These are phyloP conservation scores for Dufourea novaeangliae DNA, from an alignment of 1,140 invertebrate species.

Conservation along the genomic window DNA sequence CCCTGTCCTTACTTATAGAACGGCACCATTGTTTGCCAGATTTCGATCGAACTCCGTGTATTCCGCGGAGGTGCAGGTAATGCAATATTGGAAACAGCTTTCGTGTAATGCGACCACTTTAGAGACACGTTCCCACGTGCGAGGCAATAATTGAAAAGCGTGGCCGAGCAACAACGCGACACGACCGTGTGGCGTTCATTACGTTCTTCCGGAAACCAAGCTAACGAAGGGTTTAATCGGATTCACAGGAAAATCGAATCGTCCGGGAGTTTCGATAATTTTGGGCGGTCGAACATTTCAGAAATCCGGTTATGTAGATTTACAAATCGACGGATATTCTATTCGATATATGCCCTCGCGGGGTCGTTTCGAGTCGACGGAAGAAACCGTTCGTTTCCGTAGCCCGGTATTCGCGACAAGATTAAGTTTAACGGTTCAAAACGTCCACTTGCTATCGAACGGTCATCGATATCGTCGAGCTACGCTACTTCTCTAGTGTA, in stretches of 20 bases:
- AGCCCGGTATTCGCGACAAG: too few species aligned
- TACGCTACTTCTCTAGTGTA: background rate
- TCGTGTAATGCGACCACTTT: slow-evolving; percentile 7
- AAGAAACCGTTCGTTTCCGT: too few species aligned
- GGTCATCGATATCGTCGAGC: background rate
- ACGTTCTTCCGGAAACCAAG: slow-evolving; percentile 1
- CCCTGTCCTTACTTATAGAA: background rate
- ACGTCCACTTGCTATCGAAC: too few species aligned
- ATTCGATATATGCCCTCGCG: background rate
- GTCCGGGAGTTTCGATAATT: background rate
- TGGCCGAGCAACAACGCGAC: background rate
- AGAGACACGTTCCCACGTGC: background rate
- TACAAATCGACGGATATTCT: background rate
- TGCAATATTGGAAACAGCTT: slow-evolving; percentile 19
- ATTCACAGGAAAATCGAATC: background rate
- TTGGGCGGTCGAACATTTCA: too few species aligned
- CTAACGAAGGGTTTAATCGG: slow-evolving; percentile 4
- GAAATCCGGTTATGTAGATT: background rate
- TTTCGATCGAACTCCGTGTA: background rate
- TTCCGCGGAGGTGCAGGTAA: background rate
- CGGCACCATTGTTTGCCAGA: slow-evolving; percentile 6
- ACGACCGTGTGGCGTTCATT: background rate
- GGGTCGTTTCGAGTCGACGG: too few species aligned
- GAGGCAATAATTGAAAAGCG: slow-evolving; percentile 1
- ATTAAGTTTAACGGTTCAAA: too few species aligned